phyloP scores from a whole-genome alignment of 2,797 vertebrate genomes.

The Acanthiza pusilla region DNA sequence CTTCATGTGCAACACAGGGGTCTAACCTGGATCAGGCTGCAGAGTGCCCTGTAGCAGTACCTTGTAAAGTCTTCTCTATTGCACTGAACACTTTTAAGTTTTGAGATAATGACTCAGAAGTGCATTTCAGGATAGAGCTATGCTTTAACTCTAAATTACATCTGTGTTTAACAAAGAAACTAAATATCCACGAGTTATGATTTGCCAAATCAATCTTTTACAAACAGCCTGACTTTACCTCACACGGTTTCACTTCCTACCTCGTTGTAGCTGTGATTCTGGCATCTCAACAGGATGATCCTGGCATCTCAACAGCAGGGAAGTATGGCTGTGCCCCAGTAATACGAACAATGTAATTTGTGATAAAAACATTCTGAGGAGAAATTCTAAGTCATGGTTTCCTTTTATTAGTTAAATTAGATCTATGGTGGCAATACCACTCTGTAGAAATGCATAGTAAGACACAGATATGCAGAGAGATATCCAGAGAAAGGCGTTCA shows the following conservation, averaged over 20 bases:
- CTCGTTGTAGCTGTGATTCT: background rate
- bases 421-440: background rate
- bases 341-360: background rate
- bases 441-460: background rate
- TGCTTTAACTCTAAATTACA: background rate
- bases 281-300: background rate
- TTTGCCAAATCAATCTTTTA: background rate
- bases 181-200: background rate
- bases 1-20: background rate
- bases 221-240: background rate
- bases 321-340: background rate
- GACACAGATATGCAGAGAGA: background rate
- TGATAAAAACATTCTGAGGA: background rate
- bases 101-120: background rate
- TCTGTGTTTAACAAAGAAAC: background rate
- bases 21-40: background rate
- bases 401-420: background rate
- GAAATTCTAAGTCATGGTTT: background rate
- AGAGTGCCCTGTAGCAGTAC: background rate
- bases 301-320: background rate
- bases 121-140: background rate
- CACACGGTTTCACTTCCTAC: background rate
- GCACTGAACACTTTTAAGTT: background rate
- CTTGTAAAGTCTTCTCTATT: background rate
- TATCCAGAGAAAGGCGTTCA: background rate